These are phyloP conservation scores for Fragum whitleyi DNA, from an alignment of 2,888 invertebrate species.

Conservation along the genomic window DNA sequence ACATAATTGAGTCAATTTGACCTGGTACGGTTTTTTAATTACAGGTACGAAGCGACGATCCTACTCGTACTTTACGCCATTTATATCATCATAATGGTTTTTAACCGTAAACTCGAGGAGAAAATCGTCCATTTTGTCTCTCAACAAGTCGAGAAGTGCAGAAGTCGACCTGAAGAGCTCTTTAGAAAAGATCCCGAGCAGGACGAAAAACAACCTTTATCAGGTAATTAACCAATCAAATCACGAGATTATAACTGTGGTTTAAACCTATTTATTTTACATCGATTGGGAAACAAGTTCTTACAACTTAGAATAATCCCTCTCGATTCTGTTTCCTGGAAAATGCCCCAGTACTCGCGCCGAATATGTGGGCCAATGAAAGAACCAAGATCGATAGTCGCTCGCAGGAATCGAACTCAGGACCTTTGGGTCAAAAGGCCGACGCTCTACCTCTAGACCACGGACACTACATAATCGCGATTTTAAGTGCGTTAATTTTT, in stretches of 20 bases:
- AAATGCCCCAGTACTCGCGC: no score
- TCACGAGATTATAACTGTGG: background rate
- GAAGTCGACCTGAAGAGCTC: slow-evolving; percentile 1
- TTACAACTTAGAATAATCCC: no score
- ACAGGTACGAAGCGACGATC: slow-evolving; percentile 94
- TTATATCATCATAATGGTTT: slow-evolving; percentile 93
- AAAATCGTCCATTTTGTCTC: slow-evolving; percentile 28
- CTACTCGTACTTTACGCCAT: slow-evolving; percentile 94
- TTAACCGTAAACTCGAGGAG: slow-evolving; percentile 88
- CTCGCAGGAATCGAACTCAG: no score
- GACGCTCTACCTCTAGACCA: no score
- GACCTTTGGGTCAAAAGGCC: no score
- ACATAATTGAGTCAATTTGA: no score
- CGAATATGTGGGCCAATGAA: no score
- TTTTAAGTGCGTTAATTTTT: background rate
- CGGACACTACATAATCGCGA: background rate
- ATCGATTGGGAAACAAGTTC: no score
- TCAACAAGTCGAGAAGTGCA: slow-evolving; percentile 15
- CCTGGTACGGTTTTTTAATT: no score
- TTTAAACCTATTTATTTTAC: no score
- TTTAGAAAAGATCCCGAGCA: slow-evolving; percentile 19
- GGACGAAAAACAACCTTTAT: slow-evolving; percentile 58
- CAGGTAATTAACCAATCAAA: slow-evolving; percentile 35
- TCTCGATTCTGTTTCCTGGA: no score
- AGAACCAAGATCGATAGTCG: no score